Conservation (phyloP, 1,140 invertebrate species). For the Musca vetustissima region DNA sequence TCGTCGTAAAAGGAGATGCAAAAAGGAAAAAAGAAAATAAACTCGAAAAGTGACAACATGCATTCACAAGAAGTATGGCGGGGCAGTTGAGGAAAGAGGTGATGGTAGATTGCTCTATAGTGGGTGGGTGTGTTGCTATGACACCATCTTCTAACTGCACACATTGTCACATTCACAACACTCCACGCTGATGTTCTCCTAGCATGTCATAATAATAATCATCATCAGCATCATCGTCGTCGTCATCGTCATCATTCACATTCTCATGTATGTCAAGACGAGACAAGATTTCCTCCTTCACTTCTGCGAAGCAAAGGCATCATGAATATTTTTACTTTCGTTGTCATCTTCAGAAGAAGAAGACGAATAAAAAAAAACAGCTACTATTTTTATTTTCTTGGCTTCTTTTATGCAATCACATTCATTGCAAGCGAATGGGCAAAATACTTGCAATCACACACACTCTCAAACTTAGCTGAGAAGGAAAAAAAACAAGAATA, state of each 20-base stretch:
- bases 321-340: neutral
- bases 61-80: neutral
- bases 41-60: neutral
- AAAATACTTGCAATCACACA: neutral
- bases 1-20: neutral
- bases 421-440: neutral
- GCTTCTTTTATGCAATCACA: neutral
- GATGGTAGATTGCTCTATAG: neutral
- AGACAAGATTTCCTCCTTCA: conserved; percentile 19
- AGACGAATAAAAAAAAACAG: neutral
- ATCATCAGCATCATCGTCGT: no score
- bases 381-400: neutral
- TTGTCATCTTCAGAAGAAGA: no score
- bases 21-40: neutral
- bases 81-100: neutral
- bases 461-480: neutral
- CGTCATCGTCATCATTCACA: no score
- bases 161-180: no score
- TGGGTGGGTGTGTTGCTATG: no score
- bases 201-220: no score
- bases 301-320: neutral
- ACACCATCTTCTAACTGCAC: no score
- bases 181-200: no score
- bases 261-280: conserved; percentile 16
- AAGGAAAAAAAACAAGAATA: no score